A percentile compares a stretch with the other conserved stretches of the same genome.
Evolutionary conservation across 2,113 vertebrate species (phyloP).

Genomic region (Diglossa brunneiventris): DNA sequence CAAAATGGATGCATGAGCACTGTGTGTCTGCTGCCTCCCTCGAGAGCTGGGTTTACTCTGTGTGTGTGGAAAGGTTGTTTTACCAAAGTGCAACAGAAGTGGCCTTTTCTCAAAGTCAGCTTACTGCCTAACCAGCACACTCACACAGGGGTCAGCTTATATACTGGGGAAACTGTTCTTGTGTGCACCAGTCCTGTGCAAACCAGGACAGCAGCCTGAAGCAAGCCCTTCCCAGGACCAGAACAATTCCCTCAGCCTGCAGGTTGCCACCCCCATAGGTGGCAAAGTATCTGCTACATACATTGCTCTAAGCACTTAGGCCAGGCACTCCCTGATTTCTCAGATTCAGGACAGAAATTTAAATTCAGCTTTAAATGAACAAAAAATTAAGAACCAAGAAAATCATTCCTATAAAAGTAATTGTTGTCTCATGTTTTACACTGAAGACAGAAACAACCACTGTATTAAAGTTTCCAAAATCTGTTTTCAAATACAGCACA

Average conservation of each 20-base stretch:
- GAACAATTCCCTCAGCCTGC: background rate
- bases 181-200: background rate
- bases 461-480: background rate
- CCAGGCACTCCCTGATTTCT: background rate
- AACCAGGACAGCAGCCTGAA: background rate
- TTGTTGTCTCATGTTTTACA: background rate
- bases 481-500: background rate
- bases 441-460: background rate
- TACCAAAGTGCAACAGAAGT: background rate
- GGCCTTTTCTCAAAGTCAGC: background rate
- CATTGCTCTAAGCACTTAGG: background rate
- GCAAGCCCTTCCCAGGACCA: background rate
- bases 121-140: background rate
- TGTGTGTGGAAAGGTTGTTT: background rate
- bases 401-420: background rate
- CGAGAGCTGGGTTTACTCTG: background rate
- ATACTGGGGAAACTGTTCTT: background rate
- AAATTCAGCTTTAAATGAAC: background rate
- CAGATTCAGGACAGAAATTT: background rate
- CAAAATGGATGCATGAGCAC: accelerated
- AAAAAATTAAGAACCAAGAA: background rate
- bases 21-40: background rate
- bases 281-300: background rate
- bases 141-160: background rate
- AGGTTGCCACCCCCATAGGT: background rate